These are phyloP conservation scores for Procambarus virginalis DNA, from an alignment of 1,140 invertebrate genomes.

Conservation along the genomic window DNA sequence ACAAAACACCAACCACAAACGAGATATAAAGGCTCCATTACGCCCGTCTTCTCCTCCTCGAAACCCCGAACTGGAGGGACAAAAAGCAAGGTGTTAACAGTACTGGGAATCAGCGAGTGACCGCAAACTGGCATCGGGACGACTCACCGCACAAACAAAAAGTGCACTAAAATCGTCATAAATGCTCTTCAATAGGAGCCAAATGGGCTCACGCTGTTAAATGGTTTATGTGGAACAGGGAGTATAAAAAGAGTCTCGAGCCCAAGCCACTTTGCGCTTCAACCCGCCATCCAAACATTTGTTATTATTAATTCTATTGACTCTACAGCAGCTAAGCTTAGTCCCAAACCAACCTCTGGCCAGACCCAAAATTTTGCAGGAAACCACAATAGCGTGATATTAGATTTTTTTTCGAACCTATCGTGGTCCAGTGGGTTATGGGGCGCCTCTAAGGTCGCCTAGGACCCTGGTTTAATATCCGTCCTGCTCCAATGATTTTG, in stretches of 20 bases:
- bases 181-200: not conserved
- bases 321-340: too few relatives aligned
- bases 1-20: not conserved
- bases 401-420: too few relatives aligned
- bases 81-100: not conserved
- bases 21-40: not conserved
- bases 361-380: too few relatives aligned
- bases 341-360: too few relatives aligned
- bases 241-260: not conserved
- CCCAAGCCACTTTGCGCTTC: too few relatives aligned
- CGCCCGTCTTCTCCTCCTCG: not conserved
- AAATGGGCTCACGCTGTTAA: not conserved
- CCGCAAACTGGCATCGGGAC: not conserved
- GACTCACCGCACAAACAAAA: not conserved
- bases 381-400: too few relatives aligned
- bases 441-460: too few relatives aligned
- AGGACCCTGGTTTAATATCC: too few relatives aligned
- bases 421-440: too few relatives aligned
- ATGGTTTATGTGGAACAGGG: not conserved
- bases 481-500: too few relatives aligned
- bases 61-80: not conserved
- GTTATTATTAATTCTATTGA: too few relatives aligned
- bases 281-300: too few relatives aligned
- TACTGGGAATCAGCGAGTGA: not conserved
- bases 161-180: not conserved